Base-by-base conservation (phyloP, 2,797 vertebrate genomes). In the Acipenser ruthenus region DNA sequence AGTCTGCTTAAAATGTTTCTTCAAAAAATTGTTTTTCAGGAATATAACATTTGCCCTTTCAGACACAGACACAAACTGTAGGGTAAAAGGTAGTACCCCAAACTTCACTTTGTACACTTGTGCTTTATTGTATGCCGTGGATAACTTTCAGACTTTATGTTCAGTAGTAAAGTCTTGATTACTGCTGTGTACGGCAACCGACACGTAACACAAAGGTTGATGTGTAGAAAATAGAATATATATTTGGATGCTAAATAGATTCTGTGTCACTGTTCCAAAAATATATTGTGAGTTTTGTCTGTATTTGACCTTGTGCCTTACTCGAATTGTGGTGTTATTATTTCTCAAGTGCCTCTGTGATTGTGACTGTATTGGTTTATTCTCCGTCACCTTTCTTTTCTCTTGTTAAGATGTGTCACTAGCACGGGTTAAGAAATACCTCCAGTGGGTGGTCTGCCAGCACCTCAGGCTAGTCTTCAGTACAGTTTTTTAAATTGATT, bases 271-370 rank as follows among this genome's bases (percentile, higher is more conserved):
- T 67, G 70, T 83, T 77, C 79, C 74, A 76, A 78, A 84, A 80
- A 78, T 67, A 12, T 52, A 6, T 78, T 70, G 67, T 70, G 9
- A 59, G 47, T 66, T 50, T 63, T 15, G 66, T 62, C 72, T 72
- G 65, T 77, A 60, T 69, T 73, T 80, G 71, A 68, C 79, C 85
- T 85, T 49, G 82, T 89, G 88, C 88, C 86, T 88, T 90, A 88
- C 78, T 80, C 72, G 68, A 83, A 74, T 84, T 12, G 4, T 88
- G 63, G 77, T 86, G 83, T 88, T 86, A 82, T 90, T 75, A 74
- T 84, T 88, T 89, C 86, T 90, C 69, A 95, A 94, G 93, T 93
- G 92, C 90, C 93, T 94, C 87, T 89, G 87, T 92, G 85, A 83
- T 81, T 80, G 75, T 76, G 79, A 81, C 78, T 70, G 37, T 37